phyloP scores from a whole-genome alignment of 2,888 invertebrate genomes.

The Pheosia tremula region DNA sequence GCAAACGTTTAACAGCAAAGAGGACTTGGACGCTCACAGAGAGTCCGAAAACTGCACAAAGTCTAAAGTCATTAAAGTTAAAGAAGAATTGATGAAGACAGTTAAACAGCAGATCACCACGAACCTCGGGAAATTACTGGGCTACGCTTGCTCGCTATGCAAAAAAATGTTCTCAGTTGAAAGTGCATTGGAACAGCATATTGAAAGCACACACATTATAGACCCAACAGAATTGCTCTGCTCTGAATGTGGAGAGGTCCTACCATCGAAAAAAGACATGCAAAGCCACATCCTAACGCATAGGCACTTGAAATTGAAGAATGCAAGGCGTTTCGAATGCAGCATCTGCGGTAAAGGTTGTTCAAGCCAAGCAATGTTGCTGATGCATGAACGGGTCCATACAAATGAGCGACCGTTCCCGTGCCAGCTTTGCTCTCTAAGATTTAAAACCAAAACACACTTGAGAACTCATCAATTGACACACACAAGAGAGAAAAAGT shows the following conservation, averaged over 20 bases:
- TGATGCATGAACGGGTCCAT: constrained; percentile 81
- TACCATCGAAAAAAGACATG: constrained; percentile 65
- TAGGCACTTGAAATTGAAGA: constrained; percentile 56
- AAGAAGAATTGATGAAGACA: constrained; percentile 73
- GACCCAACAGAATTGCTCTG: constrained; percentile 64
- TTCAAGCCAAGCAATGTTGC: constrained; percentile 77
- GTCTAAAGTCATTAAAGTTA: constrained; percentile 62
- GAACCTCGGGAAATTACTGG: constrained; percentile 67
- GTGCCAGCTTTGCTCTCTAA: constrained; percentile 71
- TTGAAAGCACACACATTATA: constrained; percentile 68
- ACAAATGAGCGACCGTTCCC: constrained; percentile 79
- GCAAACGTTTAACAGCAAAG: constrained; percentile 59
- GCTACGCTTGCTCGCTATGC: constrained; percentile 75
- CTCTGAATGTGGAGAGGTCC: constrained; percentile 71
- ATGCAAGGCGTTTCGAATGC: constrained; percentile 70
- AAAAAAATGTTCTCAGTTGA: constrained; percentile 79
- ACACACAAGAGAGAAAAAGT: constrained; percentile 80
- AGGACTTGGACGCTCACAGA: constrained; percentile 53
- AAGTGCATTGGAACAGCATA: constrained; percentile 72
- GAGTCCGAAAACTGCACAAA: constrained; percentile 60
- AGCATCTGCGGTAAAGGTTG: constrained; percentile 73
- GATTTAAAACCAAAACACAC: constrained; percentile 81
- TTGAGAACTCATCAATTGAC: constrained; percentile 78
- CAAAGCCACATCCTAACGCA: constrained; percentile 60
- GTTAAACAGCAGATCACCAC: constrained; percentile 74